Evolutionary conservation across 2,888 invertebrate genomes (phyloP), one percentile per base, ranked within the genome.

Genomic region (Phorcus lineatus): DNA sequence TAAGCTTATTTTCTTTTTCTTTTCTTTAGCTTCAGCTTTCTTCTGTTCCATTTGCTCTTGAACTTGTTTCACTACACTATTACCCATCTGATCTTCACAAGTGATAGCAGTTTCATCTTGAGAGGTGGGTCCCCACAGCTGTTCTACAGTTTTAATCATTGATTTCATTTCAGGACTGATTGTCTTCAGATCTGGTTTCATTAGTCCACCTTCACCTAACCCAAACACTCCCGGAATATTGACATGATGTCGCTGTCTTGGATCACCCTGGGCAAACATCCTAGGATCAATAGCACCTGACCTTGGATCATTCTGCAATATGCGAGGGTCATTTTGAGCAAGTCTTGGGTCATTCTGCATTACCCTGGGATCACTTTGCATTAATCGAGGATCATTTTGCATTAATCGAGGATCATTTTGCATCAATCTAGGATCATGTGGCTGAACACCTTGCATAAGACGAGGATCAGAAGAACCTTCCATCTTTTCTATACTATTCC

Each of bases 91-190:
- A 19, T 70, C 70, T 16, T 70, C 70, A 70, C 70, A 36, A 11
- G 40, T 40, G 7, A 70, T 36, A 17, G 70, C 70, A 28, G 36
- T 40, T 40, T 70, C 70, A 70, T 40, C 40, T 36, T 70, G 70
- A 19, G 31, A 19, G n/a, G 70, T 70, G 28, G 70, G 74, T 3
- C 79, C 74, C 55, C 74, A 79, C n/a, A 79, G 36, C 40, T 74
- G 54, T n/a, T 74, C 53, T 7, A 79, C 79, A 9, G 74, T 79
- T 17, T 74, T 74, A 4, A 79, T 74, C 79, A 79, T 79, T 28
- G 74, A 53, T 36, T 74, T 47, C 74, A 79, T 79, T 74, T 79
- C 55, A 54, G 79, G 76, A 31, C 76, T 76, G 28, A 76, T 31
- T 28, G 54, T 76, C 76, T 55, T 76, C 36, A 24, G 54, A 16